These are phyloP conservation scores for Vanessa atalanta DNA, from an alignment of 1,140 invertebrate species.

Conservation along the genomic window DNA sequence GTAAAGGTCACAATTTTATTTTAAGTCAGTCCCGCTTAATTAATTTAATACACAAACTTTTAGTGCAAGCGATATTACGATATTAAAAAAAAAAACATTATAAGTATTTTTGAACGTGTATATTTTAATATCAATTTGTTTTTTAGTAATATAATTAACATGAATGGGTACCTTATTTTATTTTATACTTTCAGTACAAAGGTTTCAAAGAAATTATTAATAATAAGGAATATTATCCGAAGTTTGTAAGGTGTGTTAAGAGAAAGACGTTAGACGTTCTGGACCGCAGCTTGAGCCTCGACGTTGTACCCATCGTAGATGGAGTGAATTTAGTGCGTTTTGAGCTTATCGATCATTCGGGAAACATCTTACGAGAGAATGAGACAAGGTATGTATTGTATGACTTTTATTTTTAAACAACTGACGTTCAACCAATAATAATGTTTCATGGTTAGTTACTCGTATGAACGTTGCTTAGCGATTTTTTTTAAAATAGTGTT, in stretches of 20 bases:
- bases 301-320: constrained; percentile 71
- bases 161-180: not conserved
- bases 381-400: constrained; percentile 55
- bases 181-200: constrained; percentile 50
- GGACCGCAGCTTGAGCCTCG: constrained; percentile 69
- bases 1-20: no score
- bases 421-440: not conserved
- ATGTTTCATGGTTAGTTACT: not conserved
- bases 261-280: constrained; percentile 71
- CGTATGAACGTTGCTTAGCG: not conserved
- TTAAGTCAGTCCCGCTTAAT: no score
- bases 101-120: no score
- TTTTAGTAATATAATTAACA: not conserved
- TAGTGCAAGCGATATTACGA: no score
- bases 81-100: no score
- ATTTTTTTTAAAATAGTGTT: no score
- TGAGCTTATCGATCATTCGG: constrained; percentile 67
- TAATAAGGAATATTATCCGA: constrained; percentile 72
- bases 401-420: not conserved
- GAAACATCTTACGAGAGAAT: constrained; percentile 64
- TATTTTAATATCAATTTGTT: not conserved
- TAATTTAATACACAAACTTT: no score
- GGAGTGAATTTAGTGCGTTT: constrained; percentile 77
- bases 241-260: constrained; percentile 74
- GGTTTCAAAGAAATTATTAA: constrained; percentile 68